Conservation (phyloP, 1,140 invertebrate species). For the Procambarus clarkii region DNA sequence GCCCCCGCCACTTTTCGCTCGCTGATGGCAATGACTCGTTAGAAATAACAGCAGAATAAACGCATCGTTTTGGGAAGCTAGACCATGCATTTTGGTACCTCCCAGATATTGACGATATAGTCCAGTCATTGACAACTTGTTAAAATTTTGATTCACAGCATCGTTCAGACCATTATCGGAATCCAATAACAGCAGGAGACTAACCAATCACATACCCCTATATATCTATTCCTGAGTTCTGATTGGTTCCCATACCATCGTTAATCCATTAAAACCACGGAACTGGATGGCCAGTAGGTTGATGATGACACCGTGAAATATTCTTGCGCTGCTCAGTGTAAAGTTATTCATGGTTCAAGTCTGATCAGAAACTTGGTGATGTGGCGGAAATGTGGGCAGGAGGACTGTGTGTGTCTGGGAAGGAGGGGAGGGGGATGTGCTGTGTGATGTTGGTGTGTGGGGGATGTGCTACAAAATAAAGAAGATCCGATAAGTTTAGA, state of each 20-base stretch:
- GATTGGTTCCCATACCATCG: conserved; percentile 44
- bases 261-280: conserved; percentile 56
- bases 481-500: background rate
- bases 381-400: conserved; percentile 5
- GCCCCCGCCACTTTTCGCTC: conserved; percentile 28
- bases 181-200: conserved; percentile 59
- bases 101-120: conserved; percentile 57
- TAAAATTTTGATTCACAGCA: conserved; percentile 71
- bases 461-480: background rate
- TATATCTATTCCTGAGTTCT: conserved; percentile 55
- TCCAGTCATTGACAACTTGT: conserved; percentile 71
- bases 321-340: conserved; percentile 62
- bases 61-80: conserved; percentile 20
- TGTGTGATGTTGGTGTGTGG: background rate
- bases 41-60: background rate
- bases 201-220: conserved; percentile 64
- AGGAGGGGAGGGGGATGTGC: background rate
- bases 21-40: background rate
- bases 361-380: conserved; percentile 33
- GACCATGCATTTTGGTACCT: conserved; percentile 48
- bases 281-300: conserved; percentile 46
- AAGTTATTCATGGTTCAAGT: conserved; percentile 63
- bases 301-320: conserved; percentile 66
- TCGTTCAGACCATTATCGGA: conserved; percentile 68
- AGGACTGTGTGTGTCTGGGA: background rate